Conservation (phyloP, 2,797 vertebrate genomes). For the Heteromormyrus szaboi region DNA sequence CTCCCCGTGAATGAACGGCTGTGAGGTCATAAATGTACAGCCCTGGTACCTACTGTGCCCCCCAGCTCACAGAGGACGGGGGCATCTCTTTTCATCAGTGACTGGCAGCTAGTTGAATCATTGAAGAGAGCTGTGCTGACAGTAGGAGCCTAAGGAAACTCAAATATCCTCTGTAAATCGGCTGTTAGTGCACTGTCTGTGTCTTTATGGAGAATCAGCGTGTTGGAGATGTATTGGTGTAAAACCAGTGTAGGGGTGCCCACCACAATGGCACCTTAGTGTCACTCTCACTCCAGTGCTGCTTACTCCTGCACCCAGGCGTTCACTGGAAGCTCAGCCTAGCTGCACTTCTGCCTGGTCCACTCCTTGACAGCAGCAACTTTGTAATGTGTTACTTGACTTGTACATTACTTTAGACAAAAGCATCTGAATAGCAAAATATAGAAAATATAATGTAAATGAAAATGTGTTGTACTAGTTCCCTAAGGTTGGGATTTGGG, state of each 20-base stretch:
- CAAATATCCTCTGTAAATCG: background rate
- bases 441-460: background rate
- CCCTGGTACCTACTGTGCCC: slow-evolving; percentile 10
- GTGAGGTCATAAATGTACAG: slow-evolving; percentile 47
- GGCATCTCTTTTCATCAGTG: background rate
- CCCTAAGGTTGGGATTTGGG: background rate
- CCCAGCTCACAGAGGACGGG: background rate
- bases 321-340: background rate
- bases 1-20: slow-evolving; percentile 56
- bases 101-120: background rate
- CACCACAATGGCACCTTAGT: background rate
- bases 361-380: background rate
- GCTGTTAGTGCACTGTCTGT: background rate
- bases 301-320: background rate
- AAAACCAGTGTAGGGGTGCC: background rate
- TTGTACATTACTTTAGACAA: background rate
- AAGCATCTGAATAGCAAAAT: background rate
- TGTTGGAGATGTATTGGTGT: background rate
- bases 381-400: background rate
- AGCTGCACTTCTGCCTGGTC: background rate
- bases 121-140: background rate
- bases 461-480: background rate
- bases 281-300: background rate
- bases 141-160: background rate
- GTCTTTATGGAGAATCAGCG: background rate